Conservation (phyloP, 2,113 vertebrate species). For the Gyps fulvus region DNA sequence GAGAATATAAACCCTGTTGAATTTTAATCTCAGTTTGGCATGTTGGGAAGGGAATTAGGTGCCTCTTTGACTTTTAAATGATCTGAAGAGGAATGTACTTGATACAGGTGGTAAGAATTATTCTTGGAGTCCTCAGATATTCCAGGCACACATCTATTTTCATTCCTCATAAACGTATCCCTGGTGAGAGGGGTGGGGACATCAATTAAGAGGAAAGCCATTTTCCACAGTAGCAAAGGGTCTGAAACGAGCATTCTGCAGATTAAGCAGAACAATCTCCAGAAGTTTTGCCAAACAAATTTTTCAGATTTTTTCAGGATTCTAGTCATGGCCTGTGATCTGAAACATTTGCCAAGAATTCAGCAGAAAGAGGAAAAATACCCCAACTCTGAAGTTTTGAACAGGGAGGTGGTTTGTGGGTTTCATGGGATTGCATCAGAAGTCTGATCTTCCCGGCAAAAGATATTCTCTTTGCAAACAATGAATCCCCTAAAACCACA, state of each 20-base stretch:
- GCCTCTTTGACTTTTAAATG: constrained; percentile 4
- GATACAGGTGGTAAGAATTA: constrained; percentile 45
- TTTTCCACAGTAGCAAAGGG: constrained; percentile 26
- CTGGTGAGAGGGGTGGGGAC: constrained; percentile 22
- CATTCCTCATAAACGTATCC: background rate
- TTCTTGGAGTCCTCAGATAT: constrained; percentile 16
- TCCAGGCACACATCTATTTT: constrained; percentile 37
- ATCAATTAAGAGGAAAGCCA: background rate
- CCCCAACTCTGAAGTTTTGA: constrained; percentile 17
- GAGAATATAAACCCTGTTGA: background rate
- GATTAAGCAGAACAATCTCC: constrained; percentile 39
- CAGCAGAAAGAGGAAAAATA: constrained; percentile 22
- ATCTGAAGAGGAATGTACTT: constrained; percentile 25
- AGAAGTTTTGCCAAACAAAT: constrained; percentile 40
- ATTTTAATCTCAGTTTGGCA: background rate
- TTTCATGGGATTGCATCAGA: constrained; percentile 67
- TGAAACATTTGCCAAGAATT: constrained; percentile 37
- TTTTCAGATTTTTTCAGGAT: constrained; percentile 52
- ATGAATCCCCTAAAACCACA: constrained; percentile 58
- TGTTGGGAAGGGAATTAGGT: background rate
- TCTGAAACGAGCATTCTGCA: background rate
- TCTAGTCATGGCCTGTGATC: constrained; percentile 44
- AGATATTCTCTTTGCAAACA: constrained; percentile 57
- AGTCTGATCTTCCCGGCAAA: constrained; percentile 59
- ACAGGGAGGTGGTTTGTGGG: constrained; percentile 58